Conservation (phyloP, 2,113 vertebrate species). For the Naja naja region DNA sequence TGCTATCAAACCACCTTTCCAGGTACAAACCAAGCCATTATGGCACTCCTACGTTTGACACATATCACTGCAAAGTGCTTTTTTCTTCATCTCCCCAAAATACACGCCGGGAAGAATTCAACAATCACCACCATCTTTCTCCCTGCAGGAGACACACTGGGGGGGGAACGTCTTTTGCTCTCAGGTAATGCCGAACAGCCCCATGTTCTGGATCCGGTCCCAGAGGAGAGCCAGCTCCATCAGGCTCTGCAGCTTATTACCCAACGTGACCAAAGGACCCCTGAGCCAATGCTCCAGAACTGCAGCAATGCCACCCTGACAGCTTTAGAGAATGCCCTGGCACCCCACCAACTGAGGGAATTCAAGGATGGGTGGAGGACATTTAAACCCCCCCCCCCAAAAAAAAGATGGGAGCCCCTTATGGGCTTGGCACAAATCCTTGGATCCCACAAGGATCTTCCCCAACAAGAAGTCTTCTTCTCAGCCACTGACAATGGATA, state of each 20-base stretch:
- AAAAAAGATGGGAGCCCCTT: neutral
- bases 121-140: slow-evolving; percentile 50
- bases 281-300: slow-evolving; percentile 60
- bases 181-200: slow-evolving; percentile 57
- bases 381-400: fast-evolving
- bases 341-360: slow-evolving; percentile 51
- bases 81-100: slow-evolving; percentile 52
- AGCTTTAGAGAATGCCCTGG: slow-evolving; percentile 27
- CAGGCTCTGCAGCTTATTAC: slow-evolving; percentile 54
- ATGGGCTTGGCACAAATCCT: fast-evolving
- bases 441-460: fast-evolving
- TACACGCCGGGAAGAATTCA: slow-evolving; percentile 52
- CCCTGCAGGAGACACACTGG: slow-evolving; percentile 59
- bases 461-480: neutral
- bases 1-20: slow-evolving; percentile 11
- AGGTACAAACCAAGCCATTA: neutral
- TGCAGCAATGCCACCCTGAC: slow-evolving; percentile 38
- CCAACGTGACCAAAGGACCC: slow-evolving; percentile 56
- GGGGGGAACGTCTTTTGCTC: slow-evolving; percentile 64
- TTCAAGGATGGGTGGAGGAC: neutral
- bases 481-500: neutral
- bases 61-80: slow-evolving; percentile 40
- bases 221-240: slow-evolving; percentile 64
- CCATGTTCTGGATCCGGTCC: slow-evolving; percentile 53
- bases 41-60: neutral